Conservation (phyloP, 2,113 vertebrate species). For the Zapus hudsonius region DNA sequence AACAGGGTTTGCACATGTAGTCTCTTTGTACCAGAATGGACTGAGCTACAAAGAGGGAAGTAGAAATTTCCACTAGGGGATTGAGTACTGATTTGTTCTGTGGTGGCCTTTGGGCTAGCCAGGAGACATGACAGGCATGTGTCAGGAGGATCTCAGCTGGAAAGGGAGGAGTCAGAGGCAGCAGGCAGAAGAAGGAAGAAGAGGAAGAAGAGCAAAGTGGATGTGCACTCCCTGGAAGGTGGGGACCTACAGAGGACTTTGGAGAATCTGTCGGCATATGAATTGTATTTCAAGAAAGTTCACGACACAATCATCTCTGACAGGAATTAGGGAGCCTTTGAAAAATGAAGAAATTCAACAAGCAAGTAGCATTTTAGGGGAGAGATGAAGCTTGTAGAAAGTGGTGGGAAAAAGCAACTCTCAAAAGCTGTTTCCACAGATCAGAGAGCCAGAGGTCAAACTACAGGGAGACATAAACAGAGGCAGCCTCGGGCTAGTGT, state of each 20-base stretch:
- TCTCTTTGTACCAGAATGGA: neutral
- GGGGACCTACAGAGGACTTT: neutral
- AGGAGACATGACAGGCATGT: neutral
- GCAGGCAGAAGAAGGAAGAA: neutral
- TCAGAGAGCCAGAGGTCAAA: neutral
- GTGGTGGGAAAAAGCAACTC: too few species aligned
- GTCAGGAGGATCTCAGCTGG: neutral
- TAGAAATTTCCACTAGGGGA: too few species aligned
- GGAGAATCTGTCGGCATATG: accelerated
- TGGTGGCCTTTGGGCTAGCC: too few species aligned
- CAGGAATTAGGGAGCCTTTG: neutral
- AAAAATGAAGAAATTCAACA: neutral
- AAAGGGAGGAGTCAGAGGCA: too few species aligned
- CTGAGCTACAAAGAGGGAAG: neutral
- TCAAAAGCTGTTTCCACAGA: too few species aligned
- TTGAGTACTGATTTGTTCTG: neutral
- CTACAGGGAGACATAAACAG: neutral
- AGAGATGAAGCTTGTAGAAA: neutral
- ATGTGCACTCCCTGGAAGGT: too few species aligned
- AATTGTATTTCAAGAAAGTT: neutral
- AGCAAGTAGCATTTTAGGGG: too few species aligned
- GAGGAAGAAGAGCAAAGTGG: neutral
- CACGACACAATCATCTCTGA: neutral
- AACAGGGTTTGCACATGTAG: too few species aligned
- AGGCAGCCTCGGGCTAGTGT: neutral